Conservation (phyloP, 2,888 invertebrate genomes). For the Lordiphosa andalusiaca region DNA sequence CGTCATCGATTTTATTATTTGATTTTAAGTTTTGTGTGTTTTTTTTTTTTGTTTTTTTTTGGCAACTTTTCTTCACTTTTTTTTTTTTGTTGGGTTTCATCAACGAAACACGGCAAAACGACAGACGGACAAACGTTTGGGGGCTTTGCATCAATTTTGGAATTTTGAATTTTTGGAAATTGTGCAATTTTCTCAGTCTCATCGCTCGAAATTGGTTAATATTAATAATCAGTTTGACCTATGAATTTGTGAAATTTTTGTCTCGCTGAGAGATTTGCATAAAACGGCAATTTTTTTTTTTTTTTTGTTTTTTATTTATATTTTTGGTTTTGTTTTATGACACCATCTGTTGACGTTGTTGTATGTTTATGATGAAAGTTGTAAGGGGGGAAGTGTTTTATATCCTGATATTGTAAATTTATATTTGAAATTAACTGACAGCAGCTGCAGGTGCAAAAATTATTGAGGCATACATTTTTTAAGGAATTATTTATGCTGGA, state of each 20-base stretch:
- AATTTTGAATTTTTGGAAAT: slow-evolving; percentile 25
- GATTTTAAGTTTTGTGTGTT: no score
- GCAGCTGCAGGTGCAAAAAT: no score
- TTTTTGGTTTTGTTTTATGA: slow-evolving; percentile 10
- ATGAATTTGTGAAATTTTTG: slow-evolving; percentile 47
- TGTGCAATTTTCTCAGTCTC: slow-evolving; percentile 51
- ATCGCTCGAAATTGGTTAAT: slow-evolving; percentile 48
- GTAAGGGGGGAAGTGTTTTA: not conserved
- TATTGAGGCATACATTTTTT: no score
- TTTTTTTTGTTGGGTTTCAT: slow-evolving; percentile 19
- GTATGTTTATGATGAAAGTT: not conserved
- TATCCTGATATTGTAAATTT: no score
- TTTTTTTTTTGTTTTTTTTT: slow-evolving; percentile 21
- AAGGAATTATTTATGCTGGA: no score
- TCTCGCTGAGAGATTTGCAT: slow-evolving; percentile 43
- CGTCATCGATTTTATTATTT: slow-evolving; percentile 21
- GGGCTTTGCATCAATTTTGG: slow-evolving; percentile 14
- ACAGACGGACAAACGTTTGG: slow-evolving; percentile 10
- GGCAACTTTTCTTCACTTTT: slow-evolving; percentile 30
- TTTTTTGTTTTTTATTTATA: slow-evolving; percentile 15
- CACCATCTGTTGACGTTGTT: slow-evolving; percentile 5
- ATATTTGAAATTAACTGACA: no score
- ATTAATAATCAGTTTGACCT: slow-evolving; percentile 40
- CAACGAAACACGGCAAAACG: slow-evolving; percentile 9
- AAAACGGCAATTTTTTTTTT: slow-evolving; percentile 43